Percentiles rank a stretch among this genome's conserved stretches.
phyloP scores from a whole-genome alignment of 1,140 invertebrate species.

The Cepaea nemoralis region DNA sequence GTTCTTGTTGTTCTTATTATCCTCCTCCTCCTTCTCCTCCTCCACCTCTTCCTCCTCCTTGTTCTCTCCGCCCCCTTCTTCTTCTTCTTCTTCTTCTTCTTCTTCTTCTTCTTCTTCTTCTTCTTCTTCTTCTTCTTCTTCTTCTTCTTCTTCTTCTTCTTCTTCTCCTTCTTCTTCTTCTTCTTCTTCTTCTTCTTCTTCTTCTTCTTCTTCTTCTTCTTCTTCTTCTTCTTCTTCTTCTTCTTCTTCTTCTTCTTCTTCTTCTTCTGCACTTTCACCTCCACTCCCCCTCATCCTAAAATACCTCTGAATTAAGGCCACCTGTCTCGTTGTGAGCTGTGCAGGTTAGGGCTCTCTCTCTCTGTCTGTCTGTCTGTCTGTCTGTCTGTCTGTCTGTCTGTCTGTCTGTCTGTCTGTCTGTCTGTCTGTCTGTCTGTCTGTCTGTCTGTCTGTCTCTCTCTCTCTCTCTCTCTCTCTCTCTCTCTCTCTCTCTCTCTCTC shows the following conservation, averaged over 20 bases:
- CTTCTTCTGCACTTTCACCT: too few species aligned
- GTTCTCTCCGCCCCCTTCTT: background rate
- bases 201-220: background rate
- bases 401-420: too few species aligned
- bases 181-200: background rate
- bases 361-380: too few species aligned
- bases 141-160: background rate
- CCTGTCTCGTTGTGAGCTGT: too few species aligned
- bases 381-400: too few species aligned
- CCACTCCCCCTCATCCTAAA: too few species aligned
- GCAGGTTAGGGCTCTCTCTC: too few species aligned
- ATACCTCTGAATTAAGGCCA: too few species aligned
- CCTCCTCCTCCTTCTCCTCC: background rate
- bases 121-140: background rate
- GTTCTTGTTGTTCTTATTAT: background rate
- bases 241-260: background rate
- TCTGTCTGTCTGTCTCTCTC: too few species aligned
- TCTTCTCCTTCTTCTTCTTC: background rate
- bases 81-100: background rate
- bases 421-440: too few species aligned
- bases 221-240: background rate
- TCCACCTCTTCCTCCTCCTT: background rate
- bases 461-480: too few species aligned
- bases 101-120: background rate
- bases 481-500: too few species aligned